Conservation (phyloP, 2,113 vertebrate genomes). For the Nanorana parkeri region DNA sequence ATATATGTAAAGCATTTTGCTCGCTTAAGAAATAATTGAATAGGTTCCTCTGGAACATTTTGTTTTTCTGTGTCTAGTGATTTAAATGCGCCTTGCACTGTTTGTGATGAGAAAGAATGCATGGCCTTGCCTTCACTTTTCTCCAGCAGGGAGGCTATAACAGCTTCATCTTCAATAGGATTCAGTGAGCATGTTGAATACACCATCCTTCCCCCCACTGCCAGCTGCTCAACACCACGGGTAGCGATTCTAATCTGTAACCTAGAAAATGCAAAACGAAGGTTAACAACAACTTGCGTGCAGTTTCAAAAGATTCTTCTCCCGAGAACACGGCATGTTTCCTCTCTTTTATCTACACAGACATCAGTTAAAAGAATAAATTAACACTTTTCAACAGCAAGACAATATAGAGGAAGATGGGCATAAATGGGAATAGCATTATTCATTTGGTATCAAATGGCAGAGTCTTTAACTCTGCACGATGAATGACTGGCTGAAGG, state of each 20-base stretch:
- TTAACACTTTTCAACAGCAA: not conserved
- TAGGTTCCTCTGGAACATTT: not conserved
- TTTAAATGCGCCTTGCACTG: not conserved
- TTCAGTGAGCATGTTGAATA: conserved; percentile 97
- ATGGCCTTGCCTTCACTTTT: conserved; percentile 89
- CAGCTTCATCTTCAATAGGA: conserved; percentile 94
- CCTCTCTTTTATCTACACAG: not conserved
- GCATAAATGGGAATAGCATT: too few species aligned
- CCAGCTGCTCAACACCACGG: conserved; percentile 92
- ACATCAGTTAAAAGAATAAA: conserved; percentile 4
- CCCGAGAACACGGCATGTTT: conserved; percentile 6
- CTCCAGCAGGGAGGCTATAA: conserved; percentile 89
- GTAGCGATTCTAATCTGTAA: conserved; percentile 93
- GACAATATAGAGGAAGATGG: not conserved
- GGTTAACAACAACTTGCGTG: conserved; percentile 35
- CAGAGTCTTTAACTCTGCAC: too few species aligned
- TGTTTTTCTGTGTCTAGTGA: not conserved
- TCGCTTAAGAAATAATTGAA: not conserved
- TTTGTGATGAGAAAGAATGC: not conserved
- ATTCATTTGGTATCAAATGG: too few species aligned
- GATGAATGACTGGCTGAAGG: too few species aligned
- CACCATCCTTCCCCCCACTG: conserved; percentile 93
- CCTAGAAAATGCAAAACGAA: conserved; percentile 66
- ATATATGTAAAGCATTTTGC: not conserved
- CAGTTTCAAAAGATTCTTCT: conserved; percentile 20